Conservation (phyloP, 2,797 vertebrate species). For the Molossus alvarezi region DNA sequence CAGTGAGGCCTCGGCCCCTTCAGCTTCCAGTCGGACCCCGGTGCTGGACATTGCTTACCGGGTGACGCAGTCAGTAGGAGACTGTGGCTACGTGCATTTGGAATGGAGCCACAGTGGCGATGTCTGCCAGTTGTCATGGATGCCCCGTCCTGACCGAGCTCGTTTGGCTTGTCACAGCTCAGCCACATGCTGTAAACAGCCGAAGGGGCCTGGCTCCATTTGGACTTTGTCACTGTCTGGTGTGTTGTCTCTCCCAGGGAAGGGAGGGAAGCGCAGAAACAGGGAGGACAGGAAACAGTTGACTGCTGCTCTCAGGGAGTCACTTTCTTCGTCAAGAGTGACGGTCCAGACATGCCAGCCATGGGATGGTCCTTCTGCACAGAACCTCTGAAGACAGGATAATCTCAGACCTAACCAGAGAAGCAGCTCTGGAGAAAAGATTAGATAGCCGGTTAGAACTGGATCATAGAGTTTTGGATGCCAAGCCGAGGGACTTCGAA, state of each 20-base stretch:
- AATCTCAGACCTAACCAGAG: neutral
- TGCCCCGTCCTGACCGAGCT: neutral
- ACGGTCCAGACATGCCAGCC: neutral
- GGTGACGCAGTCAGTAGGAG: conserved; percentile 29
- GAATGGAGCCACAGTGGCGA: neutral
- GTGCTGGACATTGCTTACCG: conserved; percentile 22
- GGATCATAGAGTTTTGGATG: neutral
- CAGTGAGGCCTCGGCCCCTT: neutral
- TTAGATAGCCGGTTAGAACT: neutral
- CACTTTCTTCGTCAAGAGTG: neutral
- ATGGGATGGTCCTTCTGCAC: neutral
- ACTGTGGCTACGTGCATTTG: neutral
- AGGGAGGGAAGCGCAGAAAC: neutral
- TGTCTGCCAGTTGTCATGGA: conserved; percentile 59
- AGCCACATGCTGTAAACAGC: conserved; percentile 67
- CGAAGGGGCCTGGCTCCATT: neutral
- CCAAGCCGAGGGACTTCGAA: neutral
- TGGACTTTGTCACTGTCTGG: neutral
- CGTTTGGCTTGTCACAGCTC: conserved; percentile 44
- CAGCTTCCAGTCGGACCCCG: neutral
- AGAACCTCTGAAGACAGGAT: neutral
- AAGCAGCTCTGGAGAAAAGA: neutral
- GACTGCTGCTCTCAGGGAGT: neutral
- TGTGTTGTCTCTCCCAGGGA: neutral
- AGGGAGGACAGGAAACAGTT: neutral